Evolutionary conservation across 2,113 vertebrate genomes (phyloP), one percentile per base, ranked within the genome.

Genomic region (human): DNA sequence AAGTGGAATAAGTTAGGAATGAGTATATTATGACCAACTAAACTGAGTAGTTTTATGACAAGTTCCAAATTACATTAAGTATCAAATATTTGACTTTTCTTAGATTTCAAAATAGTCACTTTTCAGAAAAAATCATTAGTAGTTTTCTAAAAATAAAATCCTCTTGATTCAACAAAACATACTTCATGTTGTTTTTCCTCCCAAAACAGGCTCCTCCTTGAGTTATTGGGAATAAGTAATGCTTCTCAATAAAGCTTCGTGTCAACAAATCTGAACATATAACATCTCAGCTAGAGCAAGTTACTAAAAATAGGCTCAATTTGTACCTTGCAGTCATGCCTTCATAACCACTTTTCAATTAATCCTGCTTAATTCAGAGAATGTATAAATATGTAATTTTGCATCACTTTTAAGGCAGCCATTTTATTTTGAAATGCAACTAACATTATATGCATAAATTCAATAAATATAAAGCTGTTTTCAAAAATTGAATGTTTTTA

Each of bases 61-160:
- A 79, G 14, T 90, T 18, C 43, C 18, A 61, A 64, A 79, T 25
- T 81, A 3, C 52, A n/a, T 64, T 3, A 75, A 64, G 8, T 64
- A 16, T 90, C 27, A 83, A 38, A 57, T 88, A 9, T 17, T 61
- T 89, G 17, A 9, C 83, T 93, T 87, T 4, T 43, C 38, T 93
- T 75, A 30, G 55, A 72, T 90, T 97, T 92, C n/a, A 88, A n/a
- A 87, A 48, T 70, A 82, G n/a, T 35, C 22, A 30, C 0, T 38
- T 92, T 95, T 57, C n/a, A 73, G 59, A 75, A 89, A 87, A 12
- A 85, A 61, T 72, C 73, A 32, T 32, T 83, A 89, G 14, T 83
- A 89, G 14, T 50, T 94, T 94, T 79, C 88, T 83, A 94, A 94
- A 92, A 96, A 93, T 94, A 91, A 90, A 96, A 55, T 12, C 7